Percentiles rank a stretch among this genome's conserved stretches.
These are phyloP conservation scores for Cryptocheilus praepositus DNA, from an alignment of 2,888 invertebrate species.

Conservation along the genomic window DNA sequence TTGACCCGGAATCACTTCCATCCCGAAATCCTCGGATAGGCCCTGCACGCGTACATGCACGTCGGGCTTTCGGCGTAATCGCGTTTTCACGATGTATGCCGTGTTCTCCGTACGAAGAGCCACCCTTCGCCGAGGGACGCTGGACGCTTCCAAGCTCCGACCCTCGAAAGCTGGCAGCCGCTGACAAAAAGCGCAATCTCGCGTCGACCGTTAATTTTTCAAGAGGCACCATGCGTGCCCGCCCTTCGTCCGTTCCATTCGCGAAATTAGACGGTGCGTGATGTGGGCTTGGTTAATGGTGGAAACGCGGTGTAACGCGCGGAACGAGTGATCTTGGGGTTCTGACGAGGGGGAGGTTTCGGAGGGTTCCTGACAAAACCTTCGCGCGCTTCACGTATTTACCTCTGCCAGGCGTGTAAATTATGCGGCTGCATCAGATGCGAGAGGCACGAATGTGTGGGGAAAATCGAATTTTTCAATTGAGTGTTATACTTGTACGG, in stretches of 20 bases:
- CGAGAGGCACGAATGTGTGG: no score
- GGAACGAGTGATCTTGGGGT: no score
- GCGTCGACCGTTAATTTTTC: constrained; percentile 53
- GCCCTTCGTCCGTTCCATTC: constrained; percentile 35
- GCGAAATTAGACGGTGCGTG: constrained; percentile 40
- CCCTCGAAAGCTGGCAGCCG: background rate
- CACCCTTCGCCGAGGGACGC: background rate
- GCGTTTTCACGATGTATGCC: constrained; percentile 31
- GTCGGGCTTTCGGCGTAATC: constrained; percentile 31
- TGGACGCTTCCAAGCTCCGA: background rate
- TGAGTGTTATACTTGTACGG: no score
- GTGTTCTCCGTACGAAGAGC: constrained; percentile 17
- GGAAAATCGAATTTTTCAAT: no score
- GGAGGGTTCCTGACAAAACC: no score
- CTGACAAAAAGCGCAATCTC: constrained; percentile 38
- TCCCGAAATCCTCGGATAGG: constrained; percentile 20
- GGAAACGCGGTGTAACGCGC: background rate
- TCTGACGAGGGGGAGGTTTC: no score
- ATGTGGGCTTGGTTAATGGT: background rate
- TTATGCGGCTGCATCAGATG: no score
- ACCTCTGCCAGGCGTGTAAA: no score
- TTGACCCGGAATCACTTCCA: constrained; percentile 41
- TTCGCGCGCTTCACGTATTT: no score
- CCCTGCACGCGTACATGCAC: background rate
- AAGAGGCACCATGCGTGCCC: constrained; percentile 27